Base-by-base conservation (phyloP, 2,888 invertebrate species). In the Microctonus hyperodae region DNA sequence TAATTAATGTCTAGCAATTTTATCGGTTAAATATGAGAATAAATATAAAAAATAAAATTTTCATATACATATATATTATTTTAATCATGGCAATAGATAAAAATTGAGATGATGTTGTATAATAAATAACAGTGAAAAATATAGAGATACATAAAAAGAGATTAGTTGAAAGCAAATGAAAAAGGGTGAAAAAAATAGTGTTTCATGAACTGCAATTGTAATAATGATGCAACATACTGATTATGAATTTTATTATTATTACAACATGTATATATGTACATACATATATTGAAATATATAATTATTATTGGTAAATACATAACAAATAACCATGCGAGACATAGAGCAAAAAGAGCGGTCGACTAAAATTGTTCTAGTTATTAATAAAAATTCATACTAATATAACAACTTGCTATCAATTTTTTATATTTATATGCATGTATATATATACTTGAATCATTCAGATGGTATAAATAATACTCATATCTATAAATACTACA, bases 1-100 rank as follows among this genome's bases (percentile, higher is more conserved):
- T 58, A 61, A 33, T 53, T 68, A 62, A 58, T 40, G 53, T 35
- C 69, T 69, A 76, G 74, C 77, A 77, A 76, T 64, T 78, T 74
- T 74, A 11, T 13, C 22, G 31, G 51, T 22, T 53, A 55, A 22
- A 62, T 37, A 44, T n/a, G n/a, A 5, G 23, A 10, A 59, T 59
- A 48, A 59, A n/a, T 44, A 59, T 28, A 28, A 16, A 11, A 40
- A 40, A 23, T 23, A 58, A 44, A n/a, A 25, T 59, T 23, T 5
- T 23, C 44, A 25, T 33, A 55, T 33, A 16, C 16, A 44, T 44
- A 3, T 20, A 16, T n/a, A 44, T n/a, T 16, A n/a, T 16, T 55
- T 51, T 22, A 51, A 25, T 51, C 25, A 51, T 33, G 9, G 55
- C 28, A 31, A 55, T 31, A 31, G 33, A 20, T 22, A n/a, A n/a